Percentiles rank a stretch among this genome's conserved stretches.
Conservation (phyloP, 2,113 vertebrate genomes). For the Bolborhynchus lineola region DNA sequence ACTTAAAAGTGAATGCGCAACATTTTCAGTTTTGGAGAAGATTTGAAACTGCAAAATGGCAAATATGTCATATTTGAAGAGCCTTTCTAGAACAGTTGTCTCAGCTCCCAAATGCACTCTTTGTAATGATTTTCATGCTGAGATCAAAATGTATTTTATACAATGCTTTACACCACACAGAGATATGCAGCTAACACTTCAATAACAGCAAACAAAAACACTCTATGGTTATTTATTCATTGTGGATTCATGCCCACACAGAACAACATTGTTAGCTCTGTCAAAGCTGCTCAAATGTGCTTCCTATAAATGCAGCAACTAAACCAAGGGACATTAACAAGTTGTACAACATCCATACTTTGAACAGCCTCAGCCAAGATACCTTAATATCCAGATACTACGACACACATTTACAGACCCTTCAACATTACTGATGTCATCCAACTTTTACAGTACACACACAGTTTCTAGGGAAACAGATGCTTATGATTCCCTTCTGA, state of each 20-base stretch:
- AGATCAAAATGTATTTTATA: constrained; percentile 40
- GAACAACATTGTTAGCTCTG: constrained; percentile 8
- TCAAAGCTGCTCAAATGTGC: background rate
- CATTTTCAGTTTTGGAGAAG: background rate
- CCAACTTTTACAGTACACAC: background rate
- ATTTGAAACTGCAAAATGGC: constrained; percentile 35
- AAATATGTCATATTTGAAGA: constrained; percentile 20
- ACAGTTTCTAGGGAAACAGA: constrained; percentile 18
- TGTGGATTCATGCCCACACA: constrained; percentile 54
- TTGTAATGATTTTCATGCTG: constrained; percentile 42
- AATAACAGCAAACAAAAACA: constrained; percentile 37
- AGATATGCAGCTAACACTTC: constrained; percentile 45
- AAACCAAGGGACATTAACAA: background rate
- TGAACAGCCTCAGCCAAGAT: background rate
- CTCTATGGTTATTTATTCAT: constrained; percentile 37
- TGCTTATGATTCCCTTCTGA: background rate
- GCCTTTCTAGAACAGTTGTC: constrained; percentile 41
- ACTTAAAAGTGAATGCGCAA: constrained; percentile 12
- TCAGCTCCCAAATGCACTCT: constrained; percentile 33
- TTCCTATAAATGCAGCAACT: background rate
- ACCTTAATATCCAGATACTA: background rate
- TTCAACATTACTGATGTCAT: background rate
- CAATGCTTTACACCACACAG: constrained; percentile 26
- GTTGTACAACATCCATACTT: background rate
- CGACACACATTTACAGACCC: background rate